A percentile compares a stretch with the other conserved stretches of the same genome.
Evolutionary conservation across 2,797 vertebrate genomes (phyloP).

Genomic region (Gymnoscopelus braueri): DNA sequence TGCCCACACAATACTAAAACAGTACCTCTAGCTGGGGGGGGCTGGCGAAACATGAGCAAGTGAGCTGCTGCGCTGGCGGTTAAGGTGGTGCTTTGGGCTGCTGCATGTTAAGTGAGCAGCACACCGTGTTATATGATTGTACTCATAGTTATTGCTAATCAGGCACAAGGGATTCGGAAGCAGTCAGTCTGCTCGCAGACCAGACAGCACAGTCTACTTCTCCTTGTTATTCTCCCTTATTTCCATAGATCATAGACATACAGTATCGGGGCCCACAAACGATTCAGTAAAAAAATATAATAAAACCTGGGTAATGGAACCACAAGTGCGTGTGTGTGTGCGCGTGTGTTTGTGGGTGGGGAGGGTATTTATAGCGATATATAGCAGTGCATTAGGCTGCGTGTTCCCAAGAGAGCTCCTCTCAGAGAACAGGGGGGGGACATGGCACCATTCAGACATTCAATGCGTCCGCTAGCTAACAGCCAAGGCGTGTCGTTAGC

Average conservation of each 20-base stretch:
- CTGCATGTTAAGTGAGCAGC: conserved; percentile 10
- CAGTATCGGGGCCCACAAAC: too few species aligned
- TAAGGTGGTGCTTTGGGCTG: neutral
- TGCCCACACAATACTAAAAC: conserved; percentile 7
- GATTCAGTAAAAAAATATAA: conserved; percentile 49
- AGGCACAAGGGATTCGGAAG: conserved; percentile 7
- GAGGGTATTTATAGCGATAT: conserved; percentile 62
- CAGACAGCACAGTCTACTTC: conserved; percentile 7
- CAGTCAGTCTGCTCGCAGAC: neutral
- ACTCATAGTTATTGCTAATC: conserved; percentile 20
- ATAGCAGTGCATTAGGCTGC: conserved; percentile 60
- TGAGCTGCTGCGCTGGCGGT: neutral
- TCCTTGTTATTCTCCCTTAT: neutral
- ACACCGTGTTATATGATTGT: conserved; percentile 14
- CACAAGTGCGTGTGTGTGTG: conserved; percentile 2
- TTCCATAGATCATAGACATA: conserved; percentile 12
- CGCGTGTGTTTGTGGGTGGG: neutral
- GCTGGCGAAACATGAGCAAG: too few species aligned
- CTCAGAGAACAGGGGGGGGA: neutral
- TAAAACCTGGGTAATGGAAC: conserved; percentile 48
- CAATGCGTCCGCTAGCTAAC: conserved; percentile 43
- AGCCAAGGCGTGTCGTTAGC: conserved; percentile 49
- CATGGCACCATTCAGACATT: conserved; percentile 26
- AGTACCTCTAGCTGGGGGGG: conserved; percentile 4
- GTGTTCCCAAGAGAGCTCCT: conserved; percentile 50